Conservation (phyloP, 2,113 vertebrate species). For the Podiceps cristatus region DNA sequence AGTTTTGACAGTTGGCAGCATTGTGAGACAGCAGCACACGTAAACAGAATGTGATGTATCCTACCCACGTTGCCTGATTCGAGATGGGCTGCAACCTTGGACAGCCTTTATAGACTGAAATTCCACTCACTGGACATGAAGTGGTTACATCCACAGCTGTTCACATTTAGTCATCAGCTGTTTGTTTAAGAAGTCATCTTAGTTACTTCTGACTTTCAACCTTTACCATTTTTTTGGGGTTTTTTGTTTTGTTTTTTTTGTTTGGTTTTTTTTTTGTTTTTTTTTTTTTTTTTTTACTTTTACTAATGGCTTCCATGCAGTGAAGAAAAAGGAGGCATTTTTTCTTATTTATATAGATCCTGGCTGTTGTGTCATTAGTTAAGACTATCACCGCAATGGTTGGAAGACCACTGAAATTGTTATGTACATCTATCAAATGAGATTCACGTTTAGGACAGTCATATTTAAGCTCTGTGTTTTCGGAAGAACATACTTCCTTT, state of each 20-base stretch:
- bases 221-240: neutral
- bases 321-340: neutral
- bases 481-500: neutral
- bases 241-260: too few relatives aligned
- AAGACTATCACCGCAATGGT: neutral
- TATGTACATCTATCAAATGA: neutral
- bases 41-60: neutral
- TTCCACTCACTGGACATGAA: neutral
- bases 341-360: neutral
- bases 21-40: neutral
- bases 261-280: too few relatives aligned
- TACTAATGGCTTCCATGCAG: neutral
- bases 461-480: neutral
- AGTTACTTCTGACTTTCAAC: neutral
- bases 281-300: neutral
- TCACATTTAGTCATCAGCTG: neutral
- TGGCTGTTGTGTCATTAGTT: neutral
- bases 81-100: neutral
- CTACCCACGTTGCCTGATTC: accelerated
- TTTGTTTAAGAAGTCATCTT: neutral
- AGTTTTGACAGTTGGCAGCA: accelerated
- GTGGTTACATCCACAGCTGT: accelerated
- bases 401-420: neutral
- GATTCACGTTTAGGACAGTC: neutral
- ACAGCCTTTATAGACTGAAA: neutral